These are phyloP conservation scores for Luffia ferchaultella DNA, from an alignment of 2,888 invertebrate species.

Conservation along the genomic window DNA sequence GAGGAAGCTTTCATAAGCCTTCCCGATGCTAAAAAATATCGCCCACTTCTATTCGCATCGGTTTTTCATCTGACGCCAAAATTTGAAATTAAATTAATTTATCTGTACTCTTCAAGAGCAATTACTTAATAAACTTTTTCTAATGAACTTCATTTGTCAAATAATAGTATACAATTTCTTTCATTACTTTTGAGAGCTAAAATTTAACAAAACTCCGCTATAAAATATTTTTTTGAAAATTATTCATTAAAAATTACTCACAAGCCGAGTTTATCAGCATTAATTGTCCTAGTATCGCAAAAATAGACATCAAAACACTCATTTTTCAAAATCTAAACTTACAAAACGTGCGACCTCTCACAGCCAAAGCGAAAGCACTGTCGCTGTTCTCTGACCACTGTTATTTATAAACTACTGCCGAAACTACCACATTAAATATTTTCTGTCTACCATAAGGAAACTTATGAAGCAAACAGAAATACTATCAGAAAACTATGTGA, in stretches of 20 bases:
- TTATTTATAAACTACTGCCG: neutral
- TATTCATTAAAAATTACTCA: neutral
- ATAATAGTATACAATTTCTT: no score
- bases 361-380: neutral
- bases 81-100: neutral
- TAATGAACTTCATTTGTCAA: neutral
- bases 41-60: no score
- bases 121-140: neutral
- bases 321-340: neutral
- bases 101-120: neutral
- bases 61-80: neutral
- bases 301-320: neutral
- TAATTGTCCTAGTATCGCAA: neutral
- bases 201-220: no score
- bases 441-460: no score
- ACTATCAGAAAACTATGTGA: no score
- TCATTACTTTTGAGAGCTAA: no score
- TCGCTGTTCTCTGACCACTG: neutral
- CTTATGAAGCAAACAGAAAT: no score
- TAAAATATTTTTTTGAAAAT: no score
- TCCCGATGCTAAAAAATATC: no score
- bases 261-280: neutral
- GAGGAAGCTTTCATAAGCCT: no score
- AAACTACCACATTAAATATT: no score
- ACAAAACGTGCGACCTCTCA: neutral